Conservation (phyloP, 2,113 vertebrate species). For the Heliornis fulica region DNA sequence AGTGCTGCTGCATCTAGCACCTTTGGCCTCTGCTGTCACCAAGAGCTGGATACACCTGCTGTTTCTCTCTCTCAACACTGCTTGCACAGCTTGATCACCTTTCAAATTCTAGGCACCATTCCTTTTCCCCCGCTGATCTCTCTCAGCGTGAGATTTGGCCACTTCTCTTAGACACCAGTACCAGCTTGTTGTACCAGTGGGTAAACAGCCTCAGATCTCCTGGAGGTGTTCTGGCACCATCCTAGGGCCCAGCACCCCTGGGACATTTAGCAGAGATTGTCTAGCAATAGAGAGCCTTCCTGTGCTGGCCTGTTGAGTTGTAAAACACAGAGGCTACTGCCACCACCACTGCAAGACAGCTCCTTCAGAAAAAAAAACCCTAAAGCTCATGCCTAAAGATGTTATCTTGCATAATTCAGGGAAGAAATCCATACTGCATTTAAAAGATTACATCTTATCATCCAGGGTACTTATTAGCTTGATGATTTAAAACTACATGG, state of each 20-base stretch:
- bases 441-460: constrained; percentile 69
- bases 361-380: not conserved
- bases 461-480: constrained; percentile 57
- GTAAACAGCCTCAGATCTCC: not conserved
- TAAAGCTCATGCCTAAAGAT: constrained; percentile 7
- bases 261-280: not conserved
- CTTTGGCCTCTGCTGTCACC: not conserved
- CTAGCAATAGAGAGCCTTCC: not conserved
- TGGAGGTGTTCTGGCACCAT: not conserved
- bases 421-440: constrained; percentile 67
- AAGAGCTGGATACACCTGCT: not conserved
- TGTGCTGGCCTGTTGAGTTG: not conserved
- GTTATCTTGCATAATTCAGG: constrained; percentile 63
- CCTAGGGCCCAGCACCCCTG: not conserved
- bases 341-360: not conserved
- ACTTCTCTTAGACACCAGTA: not conserved
- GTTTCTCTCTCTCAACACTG: not conserved
- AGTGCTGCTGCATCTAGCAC: not conserved
- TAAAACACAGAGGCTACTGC: not conserved
- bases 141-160: not conserved
- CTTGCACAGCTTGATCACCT: not conserved
- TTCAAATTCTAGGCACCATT: not conserved
- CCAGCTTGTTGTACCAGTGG: not conserved
- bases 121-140: not conserved
- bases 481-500: constrained; percentile 35